These are phyloP conservation scores for Triplophysa dalaica DNA, from an alignment of 2,113 vertebrate genomes.

Conservation along the genomic window DNA sequence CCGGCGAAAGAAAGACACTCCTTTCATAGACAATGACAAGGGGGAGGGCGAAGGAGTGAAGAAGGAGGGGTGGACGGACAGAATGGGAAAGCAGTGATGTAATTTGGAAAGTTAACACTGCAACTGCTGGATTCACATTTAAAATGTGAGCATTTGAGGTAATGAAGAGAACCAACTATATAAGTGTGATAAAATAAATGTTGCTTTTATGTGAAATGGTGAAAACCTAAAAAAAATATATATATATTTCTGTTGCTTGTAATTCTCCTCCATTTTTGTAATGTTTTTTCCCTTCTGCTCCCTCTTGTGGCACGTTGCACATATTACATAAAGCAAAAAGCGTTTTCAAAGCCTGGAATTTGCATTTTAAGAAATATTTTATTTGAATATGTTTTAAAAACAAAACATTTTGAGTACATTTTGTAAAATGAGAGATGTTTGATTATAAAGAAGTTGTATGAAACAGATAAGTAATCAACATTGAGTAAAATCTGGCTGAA, in stretches of 20 bases:
- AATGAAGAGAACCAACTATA: background rate
- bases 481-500: background rate
- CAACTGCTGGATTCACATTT: slow-evolving; percentile 48
- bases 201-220: background rate
- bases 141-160: background rate
- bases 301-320: slow-evolving; percentile 12
- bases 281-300: background rate
- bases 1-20: slow-evolving; percentile 57
- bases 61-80: slow-evolving; percentile 43
- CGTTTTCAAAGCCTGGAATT: background rate
- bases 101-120: slow-evolving; percentile 68
- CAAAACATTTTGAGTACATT: no score
- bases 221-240: background rate
- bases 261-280: background rate
- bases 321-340: background rate
- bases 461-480: no score
- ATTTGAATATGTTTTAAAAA: background rate
- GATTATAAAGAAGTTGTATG: no score
- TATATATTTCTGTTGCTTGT: background rate
- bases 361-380: background rate
- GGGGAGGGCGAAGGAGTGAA: slow-evolving; percentile 54
- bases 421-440: no score
- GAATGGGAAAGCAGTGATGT: slow-evolving; percentile 56
- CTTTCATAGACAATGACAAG: slow-evolving; percentile 64
- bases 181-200: background rate